Evolutionary conservation across 2,113 vertebrate species (phyloP), one percentile per base, ranked within the genome.

Genomic region (Xiphorhynchus elegans): DNA sequence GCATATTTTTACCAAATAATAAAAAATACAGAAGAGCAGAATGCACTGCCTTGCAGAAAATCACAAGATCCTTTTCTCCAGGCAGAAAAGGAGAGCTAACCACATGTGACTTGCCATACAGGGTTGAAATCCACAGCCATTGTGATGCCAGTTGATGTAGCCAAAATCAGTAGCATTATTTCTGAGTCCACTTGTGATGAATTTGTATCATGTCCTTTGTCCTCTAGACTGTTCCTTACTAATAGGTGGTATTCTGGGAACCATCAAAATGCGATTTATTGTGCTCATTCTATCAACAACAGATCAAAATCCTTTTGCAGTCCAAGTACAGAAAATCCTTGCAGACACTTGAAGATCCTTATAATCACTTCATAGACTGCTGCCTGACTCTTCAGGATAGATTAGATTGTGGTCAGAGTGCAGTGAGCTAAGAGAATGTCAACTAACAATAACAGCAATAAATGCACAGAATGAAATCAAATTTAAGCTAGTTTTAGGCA

Each of bases 251-350:
- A 53, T 78, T 87, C 84, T 50, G 63, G 74, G 78, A 93, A 77
- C 70, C 0, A 0, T 40, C 66, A 42, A 2, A 7, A 69, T 55
- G 67, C 42, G 50, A 87, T 90, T 89, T 91, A 74, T 77, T 77
- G 50, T 67, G 62, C 55, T 42, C 16, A 4, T 77, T 94, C 42
- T 56, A 53, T 40, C 82, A 93, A 69, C 17, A 90, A n/a, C 49
- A 80, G 58, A 84, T 52, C 53, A 87, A 94, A 96, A 93, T 70
- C 23, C 31, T 86, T 94, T 85, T 69, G 37, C 37, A 83, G 46
- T 86, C 42, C 42, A 66, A 58, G 74, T 23, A 85, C 70, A 88
- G 81, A 94, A 91, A 80, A 87, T 72, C 75, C 87, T 39, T 90
- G 85, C 86, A 74, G 79, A 83, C 50, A 59, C 78, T 83, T 87